phyloP scores from a whole-genome alignment of 1,140 invertebrate species.

The Teleopsis dalmanni region DNA sequence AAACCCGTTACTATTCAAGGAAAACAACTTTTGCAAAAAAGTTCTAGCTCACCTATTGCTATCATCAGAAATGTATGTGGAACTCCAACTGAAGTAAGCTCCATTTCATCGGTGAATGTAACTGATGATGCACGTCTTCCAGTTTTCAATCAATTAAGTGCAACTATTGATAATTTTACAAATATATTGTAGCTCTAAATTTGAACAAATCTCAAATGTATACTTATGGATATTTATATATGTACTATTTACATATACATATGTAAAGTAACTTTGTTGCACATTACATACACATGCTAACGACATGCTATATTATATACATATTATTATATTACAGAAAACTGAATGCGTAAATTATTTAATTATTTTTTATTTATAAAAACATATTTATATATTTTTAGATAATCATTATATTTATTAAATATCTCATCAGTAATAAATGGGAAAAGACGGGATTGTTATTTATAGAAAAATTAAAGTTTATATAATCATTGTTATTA shows the following conservation, averaged over 20 bases:
- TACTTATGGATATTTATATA: slow-evolving; percentile 34
- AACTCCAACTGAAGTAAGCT: slow-evolving; percentile 12
- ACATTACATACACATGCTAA: background rate
- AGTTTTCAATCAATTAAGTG: slow-evolving; percentile 64
- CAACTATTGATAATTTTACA: slow-evolving; percentile 51
- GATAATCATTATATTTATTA: slow-evolving; percentile 6
- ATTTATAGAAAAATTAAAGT: background rate
- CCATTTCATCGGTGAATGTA: slow-evolving; percentile 15
- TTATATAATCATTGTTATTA: slow-evolving; percentile 1
- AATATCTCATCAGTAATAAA: background rate
- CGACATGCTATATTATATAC: background rate
- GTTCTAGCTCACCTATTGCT: slow-evolving; percentile 24
- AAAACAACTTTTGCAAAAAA: slow-evolving; percentile 35
- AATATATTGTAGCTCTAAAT: slow-evolving; percentile 53
- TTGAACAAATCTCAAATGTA: slow-evolving; percentile 23
- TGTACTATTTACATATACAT: slow-evolving; percentile 11
- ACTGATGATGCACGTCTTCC: slow-evolving; percentile 50
- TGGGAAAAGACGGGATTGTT: background rate
- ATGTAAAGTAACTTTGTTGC: background rate
- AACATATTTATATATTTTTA: slow-evolving; percentile 1
- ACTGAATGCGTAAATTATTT: background rate
- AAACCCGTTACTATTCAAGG: slow-evolving; percentile 21
- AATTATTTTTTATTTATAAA: slow-evolving; percentile 9
- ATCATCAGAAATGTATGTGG: slow-evolving; percentile 14
- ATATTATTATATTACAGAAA: slow-evolving; percentile 7